Conservation (phyloP, 2,113 vertebrate genomes). For the Oryzias javanicus region DNA sequence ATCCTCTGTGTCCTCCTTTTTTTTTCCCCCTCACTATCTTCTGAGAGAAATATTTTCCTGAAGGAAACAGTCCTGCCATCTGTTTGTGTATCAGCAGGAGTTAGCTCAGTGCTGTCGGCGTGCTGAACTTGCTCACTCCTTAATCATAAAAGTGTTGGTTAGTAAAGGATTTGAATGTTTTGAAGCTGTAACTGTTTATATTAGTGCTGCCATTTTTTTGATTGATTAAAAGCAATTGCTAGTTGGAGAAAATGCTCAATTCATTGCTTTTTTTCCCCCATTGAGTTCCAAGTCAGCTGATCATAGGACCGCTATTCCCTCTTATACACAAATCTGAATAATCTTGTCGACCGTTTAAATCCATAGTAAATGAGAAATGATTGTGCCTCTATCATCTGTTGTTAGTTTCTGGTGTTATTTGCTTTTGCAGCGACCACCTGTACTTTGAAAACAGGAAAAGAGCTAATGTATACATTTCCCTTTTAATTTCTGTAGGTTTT, state of each 20-base stretch:
- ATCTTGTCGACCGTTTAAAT: too few species aligned
- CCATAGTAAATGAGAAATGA: too few species aligned
- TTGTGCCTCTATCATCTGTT: too few species aligned
- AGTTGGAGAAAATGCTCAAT: too few species aligned
- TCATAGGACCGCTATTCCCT: too few species aligned
- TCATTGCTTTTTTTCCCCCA: too few species aligned
- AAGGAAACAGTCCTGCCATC: conserved; percentile 56
- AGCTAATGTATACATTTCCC: neutral
- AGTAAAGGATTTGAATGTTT: neutral
- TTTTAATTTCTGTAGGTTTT: conserved; percentile 10
- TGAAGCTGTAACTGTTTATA: neutral
- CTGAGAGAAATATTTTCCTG: conserved; percentile 45
- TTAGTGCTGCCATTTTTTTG: conserved; percentile 15
- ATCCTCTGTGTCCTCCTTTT: conserved; percentile 42
- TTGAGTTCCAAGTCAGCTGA: too few species aligned
- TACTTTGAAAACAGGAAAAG: neutral
- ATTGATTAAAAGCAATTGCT: neutral
- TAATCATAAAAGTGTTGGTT: neutral
- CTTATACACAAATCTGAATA: too few species aligned
- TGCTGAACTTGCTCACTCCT: conserved; percentile 36
- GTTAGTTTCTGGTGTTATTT: neutral
- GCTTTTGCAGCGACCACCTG: too few species aligned
- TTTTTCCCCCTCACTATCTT: conserved; percentile 27
- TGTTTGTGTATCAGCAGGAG: conserved; percentile 51
- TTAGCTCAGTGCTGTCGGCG: conserved; percentile 46